These are phyloP conservation scores for Mechanitis messenoides DNA, from an alignment of 2,888 invertebrate species.

Conservation along the genomic window DNA sequence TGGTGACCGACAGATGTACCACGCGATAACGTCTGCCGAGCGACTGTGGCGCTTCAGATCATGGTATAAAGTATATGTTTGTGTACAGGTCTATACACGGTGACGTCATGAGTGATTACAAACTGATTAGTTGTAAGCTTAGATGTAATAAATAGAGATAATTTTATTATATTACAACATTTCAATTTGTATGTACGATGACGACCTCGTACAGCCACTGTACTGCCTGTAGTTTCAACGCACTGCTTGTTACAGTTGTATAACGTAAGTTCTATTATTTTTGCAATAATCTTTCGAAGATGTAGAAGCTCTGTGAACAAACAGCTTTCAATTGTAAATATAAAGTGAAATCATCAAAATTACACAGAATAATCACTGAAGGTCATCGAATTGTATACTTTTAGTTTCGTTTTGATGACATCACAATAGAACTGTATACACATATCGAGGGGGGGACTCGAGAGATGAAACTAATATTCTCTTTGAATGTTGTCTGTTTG, in stretches of 20 bases:
- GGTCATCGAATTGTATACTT: slow-evolving; percentile 25
- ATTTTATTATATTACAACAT: slow-evolving; percentile 11
- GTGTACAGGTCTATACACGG: neutral
- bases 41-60: neutral
- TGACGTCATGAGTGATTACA: slow-evolving; percentile 25
- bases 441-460: slow-evolving; percentile 10
- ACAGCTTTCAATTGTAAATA: too few relatives aligned
- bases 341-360: too few relatives aligned
- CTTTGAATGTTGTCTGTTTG: too few relatives aligned
- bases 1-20: slow-evolving; percentile 18
- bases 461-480: neutral
- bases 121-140: slow-evolving; percentile 12
- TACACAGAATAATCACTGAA: neutral
- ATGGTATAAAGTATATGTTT: slow-evolving; percentile 10
- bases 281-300: too few relatives aligned
- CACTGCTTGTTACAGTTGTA: neutral
- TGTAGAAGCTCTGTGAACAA: too few relatives aligned
- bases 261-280: neutral
- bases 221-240: too few relatives aligned
- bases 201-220: too few relatives aligned
- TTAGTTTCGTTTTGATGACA: slow-evolving; percentile 47
- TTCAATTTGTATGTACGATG: neutral
- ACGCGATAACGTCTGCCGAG: slow-evolving; percentile 12
- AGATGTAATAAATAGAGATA: slow-evolving; percentile 22
- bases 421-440: slow-evolving; percentile 32